Percentiles rank a stretch among this genome's conserved stretches.
These are phyloP conservation scores for Loripinus fragilis DNA, from an alignment of 2,888 invertebrate genomes.

Conservation along the genomic window DNA sequence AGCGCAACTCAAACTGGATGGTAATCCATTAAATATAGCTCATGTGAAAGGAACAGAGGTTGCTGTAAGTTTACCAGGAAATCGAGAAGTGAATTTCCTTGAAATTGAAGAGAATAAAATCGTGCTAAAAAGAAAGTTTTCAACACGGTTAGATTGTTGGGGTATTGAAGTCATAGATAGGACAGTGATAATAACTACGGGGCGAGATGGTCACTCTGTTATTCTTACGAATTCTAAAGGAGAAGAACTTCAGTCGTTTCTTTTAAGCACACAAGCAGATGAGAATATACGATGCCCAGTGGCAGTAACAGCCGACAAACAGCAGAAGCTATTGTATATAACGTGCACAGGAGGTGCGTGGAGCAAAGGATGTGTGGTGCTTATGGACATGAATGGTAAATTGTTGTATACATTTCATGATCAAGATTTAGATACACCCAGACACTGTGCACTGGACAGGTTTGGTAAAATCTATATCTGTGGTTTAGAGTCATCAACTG, in stretches of 20 bases:
- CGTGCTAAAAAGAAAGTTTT: conserved; percentile 24
- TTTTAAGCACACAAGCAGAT: conserved; percentile 43
- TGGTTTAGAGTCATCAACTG: conserved; percentile 52
- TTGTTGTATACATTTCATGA: conserved; percentile 37
- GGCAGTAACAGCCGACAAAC: conserved; percentile 41
- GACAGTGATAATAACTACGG: conserved; percentile 39
- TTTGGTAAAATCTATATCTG: conserved; percentile 54
- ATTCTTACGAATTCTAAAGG: conserved; percentile 47
- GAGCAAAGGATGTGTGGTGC: conserved; percentile 57
- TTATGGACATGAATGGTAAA: conserved; percentile 42
- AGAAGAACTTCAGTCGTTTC: conserved; percentile 46
- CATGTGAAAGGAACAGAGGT: conserved; percentile 35
- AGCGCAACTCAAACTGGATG: conserved; percentile 41
- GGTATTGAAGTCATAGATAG: conserved; percentile 44
- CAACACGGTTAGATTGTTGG: conserved; percentile 55
- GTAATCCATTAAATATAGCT: conserved; percentile 50
- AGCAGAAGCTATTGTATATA: conserved; percentile 36
- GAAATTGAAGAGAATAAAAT: conserved; percentile 26
- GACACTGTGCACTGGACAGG: conserved; percentile 41
- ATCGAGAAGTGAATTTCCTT: conserved; percentile 45
- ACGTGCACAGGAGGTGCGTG: conserved; percentile 57
- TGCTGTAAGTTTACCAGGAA: conserved; percentile 44
- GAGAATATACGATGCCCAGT: conserved; percentile 57
- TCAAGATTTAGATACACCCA: conserved; percentile 55
- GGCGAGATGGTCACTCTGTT: conserved; percentile 52